These are phyloP conservation scores for Phenacoccus solenopsis DNA, from an alignment of 1,140 invertebrate genomes.

Conservation along the genomic window DNA sequence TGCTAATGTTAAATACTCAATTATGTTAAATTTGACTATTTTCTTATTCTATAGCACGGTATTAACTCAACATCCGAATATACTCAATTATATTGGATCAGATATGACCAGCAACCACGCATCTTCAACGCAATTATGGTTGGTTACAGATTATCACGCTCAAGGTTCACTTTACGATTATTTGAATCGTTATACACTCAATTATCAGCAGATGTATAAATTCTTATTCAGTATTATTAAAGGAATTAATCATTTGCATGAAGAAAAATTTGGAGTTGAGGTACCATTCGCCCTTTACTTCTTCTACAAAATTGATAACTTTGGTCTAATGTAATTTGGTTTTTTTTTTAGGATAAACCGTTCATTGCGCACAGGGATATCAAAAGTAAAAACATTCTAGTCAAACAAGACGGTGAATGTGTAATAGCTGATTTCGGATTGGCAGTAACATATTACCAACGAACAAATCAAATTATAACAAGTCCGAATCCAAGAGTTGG, in stretches of 20 bases:
- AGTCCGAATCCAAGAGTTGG: conserved; percentile 52
- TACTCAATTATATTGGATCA: conserved; percentile 78
- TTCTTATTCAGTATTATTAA: conserved; percentile 71
- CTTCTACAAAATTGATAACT: too few species aligned
- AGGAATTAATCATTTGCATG: conserved; percentile 85
- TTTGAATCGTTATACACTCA: conserved; percentile 60
- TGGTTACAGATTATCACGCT: conserved; percentile 86
- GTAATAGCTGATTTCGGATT: conserved; percentile 91
- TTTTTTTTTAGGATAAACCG: conserved; percentile 50
- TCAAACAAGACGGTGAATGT: conserved; percentile 74
- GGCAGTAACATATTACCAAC: conserved; percentile 66
- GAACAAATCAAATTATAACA: conserved; percentile 27
- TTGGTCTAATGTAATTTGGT: too few species aligned
- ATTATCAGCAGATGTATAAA: conserved; percentile 61
- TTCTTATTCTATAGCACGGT: conserved; percentile 37
- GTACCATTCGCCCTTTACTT: too few species aligned
- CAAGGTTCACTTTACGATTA: conserved; percentile 90
- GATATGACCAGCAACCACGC: conserved; percentile 73
- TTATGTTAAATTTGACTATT: not conserved
- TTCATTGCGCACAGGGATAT: conserved; percentile 90
- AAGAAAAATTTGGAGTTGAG: conserved; percentile 80
- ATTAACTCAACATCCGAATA: conserved; percentile 72
- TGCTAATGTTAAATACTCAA: too few species aligned
- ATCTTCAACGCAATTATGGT: conserved; percentile 79
- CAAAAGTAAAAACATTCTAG: conserved; percentile 90